phyloP scores from a whole-genome alignment of 64 coral and sea anemone species.

The Catalaphyllia jardinei region DNA sequence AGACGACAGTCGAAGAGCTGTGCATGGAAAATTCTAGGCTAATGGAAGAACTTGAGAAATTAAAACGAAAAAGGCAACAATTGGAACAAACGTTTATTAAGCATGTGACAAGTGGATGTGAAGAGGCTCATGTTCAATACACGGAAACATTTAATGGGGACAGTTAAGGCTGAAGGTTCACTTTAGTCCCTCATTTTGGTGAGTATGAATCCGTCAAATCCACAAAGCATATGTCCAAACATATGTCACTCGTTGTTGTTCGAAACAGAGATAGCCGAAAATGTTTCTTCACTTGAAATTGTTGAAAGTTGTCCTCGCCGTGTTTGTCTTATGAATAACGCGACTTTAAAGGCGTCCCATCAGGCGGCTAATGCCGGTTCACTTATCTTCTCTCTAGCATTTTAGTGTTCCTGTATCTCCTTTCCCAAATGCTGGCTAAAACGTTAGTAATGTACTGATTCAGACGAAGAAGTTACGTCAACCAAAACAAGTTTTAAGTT shows the following conservation, averaged over 20 bases:
- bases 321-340: no score
- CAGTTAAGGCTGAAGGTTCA: background rate
- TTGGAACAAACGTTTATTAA: slow-evolving; percentile 69
- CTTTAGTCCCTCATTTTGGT: background rate
- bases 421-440: background rate
- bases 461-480: background rate
- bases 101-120: slow-evolving; percentile 69
- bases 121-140: slow-evolving; percentile 72
- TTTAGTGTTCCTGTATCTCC: background rate
- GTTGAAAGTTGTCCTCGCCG: no score
- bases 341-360: no score
- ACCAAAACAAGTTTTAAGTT: background rate
- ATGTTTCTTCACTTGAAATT: no score
- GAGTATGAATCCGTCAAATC: background rate
- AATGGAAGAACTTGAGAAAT: slow-evolving; percentile 56
- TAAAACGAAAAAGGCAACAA: slow-evolving; percentile 61
- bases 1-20: slow-evolving; percentile 65
- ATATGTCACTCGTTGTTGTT: no score
- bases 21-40: slow-evolving; percentile 66
- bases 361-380: no score
- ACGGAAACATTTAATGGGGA: slow-evolving; percentile 24
- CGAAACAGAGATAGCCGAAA: no score
- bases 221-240: no score
- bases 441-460: background rate
- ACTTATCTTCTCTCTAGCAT: background rate